Conservation (phyloP, 2,797 vertebrate species). For the Octomys mimax region DNA sequence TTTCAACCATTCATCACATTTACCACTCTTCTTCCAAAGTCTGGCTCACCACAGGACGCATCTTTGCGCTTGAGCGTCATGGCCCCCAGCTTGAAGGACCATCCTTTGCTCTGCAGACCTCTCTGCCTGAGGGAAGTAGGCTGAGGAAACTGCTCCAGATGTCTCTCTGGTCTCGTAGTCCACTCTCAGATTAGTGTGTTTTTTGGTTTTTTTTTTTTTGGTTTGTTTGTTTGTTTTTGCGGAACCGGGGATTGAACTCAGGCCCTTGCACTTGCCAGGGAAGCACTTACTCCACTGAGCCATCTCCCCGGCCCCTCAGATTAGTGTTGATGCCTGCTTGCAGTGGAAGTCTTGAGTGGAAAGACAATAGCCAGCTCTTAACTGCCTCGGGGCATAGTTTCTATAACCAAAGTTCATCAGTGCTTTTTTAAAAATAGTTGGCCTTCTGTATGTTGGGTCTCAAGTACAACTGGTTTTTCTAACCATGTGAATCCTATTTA, state of each 20-base stretch:
- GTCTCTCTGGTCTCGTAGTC: neutral
- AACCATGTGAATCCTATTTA: neutral
- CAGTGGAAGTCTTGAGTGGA: neutral
- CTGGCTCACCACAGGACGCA: neutral
- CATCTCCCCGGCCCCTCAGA: too few relatives aligned
- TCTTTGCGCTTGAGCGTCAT: neutral
- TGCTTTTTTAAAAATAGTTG: neutral
- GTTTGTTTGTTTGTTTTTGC: too few relatives aligned
- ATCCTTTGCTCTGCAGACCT: neutral
- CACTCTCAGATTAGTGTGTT: neutral
- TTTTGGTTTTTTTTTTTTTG: too few relatives aligned
- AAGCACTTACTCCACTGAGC: too few relatives aligned
- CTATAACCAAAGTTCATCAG: neutral
- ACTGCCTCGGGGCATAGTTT: neutral
- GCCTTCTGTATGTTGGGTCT: neutral
- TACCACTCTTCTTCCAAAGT: neutral
- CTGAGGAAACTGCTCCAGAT: neutral
- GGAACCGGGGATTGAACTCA: too few relatives aligned
- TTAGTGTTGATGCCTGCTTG: neutral
- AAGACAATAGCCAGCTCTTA: neutral
- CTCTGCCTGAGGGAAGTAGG: neutral
- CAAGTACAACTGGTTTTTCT: conserved; percentile 22
- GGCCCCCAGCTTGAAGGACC: neutral
- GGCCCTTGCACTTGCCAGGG: too few relatives aligned
- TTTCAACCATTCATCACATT: neutral